phyloP scores from a whole-genome alignment of 2,113 vertebrate species.

The Colistium nudipinnis region DNA sequence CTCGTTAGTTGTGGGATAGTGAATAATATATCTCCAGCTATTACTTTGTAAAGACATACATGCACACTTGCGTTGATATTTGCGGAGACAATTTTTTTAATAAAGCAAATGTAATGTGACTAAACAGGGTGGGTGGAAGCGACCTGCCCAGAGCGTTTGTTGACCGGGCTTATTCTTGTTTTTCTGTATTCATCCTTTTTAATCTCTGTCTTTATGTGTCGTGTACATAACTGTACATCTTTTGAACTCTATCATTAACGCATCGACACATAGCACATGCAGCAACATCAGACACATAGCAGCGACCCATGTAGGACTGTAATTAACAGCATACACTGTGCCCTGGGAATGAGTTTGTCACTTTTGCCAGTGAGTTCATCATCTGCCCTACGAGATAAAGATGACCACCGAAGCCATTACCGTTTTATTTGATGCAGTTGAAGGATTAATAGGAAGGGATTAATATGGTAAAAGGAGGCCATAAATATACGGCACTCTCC shows the following conservation, averaged over 20 bases:
- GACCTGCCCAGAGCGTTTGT: constrained; percentile 20
- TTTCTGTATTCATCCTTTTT: neutral
- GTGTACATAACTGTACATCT: neutral
- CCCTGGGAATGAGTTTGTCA: constrained; percentile 36
- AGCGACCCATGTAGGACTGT: neutral
- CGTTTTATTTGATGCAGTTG: constrained; percentile 69
- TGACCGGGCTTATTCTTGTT: constrained; percentile 2
- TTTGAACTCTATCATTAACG: neutral
- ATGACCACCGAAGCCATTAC: constrained; percentile 71
- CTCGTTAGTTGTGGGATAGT: neutral
- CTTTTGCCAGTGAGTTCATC: constrained; percentile 49
- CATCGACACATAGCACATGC: neutral
- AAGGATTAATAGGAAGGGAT: constrained; percentile 74
- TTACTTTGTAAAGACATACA: neutral
- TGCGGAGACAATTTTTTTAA: constrained; percentile 27
- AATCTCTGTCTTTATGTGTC: neutral
- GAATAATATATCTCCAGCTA: neutral
- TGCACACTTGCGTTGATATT: constrained; percentile 16
- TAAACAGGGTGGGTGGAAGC: constrained; percentile 28
- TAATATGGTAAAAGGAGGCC: constrained; percentile 65
- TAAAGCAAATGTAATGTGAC: constrained; percentile 25
- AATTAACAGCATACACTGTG: constrained; percentile 8
- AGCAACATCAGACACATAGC: constrained; percentile 9
- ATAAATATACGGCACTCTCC: constrained; percentile 61
- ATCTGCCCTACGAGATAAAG: constrained; percentile 59